Evolutionary conservation across 2,113 vertebrate species (phyloP), one percentile per base, ranked within the genome.

Genomic region (Apodemus sylvaticus): DNA sequence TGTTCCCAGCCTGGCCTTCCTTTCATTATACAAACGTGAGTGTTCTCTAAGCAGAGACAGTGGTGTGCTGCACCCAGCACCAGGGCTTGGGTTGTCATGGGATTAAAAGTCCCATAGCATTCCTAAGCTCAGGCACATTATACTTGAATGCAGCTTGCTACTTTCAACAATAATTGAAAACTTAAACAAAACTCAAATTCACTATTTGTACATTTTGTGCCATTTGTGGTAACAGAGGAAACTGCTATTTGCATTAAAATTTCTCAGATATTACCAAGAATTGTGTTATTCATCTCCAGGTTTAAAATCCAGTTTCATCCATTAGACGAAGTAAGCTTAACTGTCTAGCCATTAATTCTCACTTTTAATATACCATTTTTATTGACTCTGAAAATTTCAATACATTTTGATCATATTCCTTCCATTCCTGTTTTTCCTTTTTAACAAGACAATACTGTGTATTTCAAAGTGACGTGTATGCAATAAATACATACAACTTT

Each of bases 121-220:
- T 66, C 22, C 76, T 90, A 93, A 94, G 66, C 73, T 88, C 90
- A 86, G 22, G 42, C 16, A 11, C 58, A 24, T 31, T 86, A 48
- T 85, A 26, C 60, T 26, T 78, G 6, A 42, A 58, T 70, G 22
- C 48, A 81, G 26, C 71, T 85, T 24, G 55, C 53, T 31, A 42
- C 36, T 74, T 97, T 95, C 42, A 71, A 51, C 42, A 90, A 70
- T 87, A 92, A 90, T 66, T 89, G 60, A 12, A 96, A 94, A 45
- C 45, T 78, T 87, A 58, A 14, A 78, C 77, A 66, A 89, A 82
- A 26, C 14, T 2, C 14, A 11, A 42, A 82, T 90, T 91, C 64
- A 76, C 34, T 51, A 58, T 34, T 79, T 93, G 48, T 55, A 14
- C 62, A 92, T 73, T 74, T 96, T 83, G 76, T 83, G 39, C 71